Conservation (phyloP, 2,888 invertebrate species). For the Apamea epomidion region DNA sequence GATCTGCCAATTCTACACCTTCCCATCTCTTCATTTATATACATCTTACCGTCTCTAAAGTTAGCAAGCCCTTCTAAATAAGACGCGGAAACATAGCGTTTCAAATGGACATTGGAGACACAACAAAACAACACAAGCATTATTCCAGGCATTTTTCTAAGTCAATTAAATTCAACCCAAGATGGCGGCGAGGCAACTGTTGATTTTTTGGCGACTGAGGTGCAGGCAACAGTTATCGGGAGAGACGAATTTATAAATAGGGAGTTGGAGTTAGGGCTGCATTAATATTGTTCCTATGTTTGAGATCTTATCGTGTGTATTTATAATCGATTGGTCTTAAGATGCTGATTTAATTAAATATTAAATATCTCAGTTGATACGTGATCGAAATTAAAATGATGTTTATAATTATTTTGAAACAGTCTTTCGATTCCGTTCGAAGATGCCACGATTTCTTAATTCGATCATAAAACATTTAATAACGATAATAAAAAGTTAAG, state of each 20-base stretch:
- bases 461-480: not conserved
- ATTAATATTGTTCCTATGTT: constrained; percentile 6
- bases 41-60: constrained; percentile 49
- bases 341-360: constrained; percentile 38
- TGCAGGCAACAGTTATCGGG: constrained; percentile 50
- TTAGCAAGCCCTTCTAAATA: constrained; percentile 46
- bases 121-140: constrained; percentile 73
- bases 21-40: constrained; percentile 25
- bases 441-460: constrained; percentile 13
- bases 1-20: constrained; percentile 23
- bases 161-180: constrained; percentile 85
- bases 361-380: constrained; percentile 8
- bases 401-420: constrained; percentile 17
- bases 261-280: not conserved
- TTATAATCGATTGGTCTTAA: constrained; percentile 23
- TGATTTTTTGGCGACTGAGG: constrained; percentile 59
- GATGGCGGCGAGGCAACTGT: constrained; percentile 71
- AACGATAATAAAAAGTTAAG: not conserved
- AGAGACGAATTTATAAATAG: constrained; percentile 36
- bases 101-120: constrained; percentile 73
- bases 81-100: constrained; percentile 80
- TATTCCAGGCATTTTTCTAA: constrained; percentile 81
- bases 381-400: constrained; percentile 2
- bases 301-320: constrained; percentile 35
- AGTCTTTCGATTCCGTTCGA: not conserved